These are phyloP conservation scores for Sebastes schlegelii DNA, from an alignment of 2,113 vertebrate genomes.

Conservation along the genomic window DNA sequence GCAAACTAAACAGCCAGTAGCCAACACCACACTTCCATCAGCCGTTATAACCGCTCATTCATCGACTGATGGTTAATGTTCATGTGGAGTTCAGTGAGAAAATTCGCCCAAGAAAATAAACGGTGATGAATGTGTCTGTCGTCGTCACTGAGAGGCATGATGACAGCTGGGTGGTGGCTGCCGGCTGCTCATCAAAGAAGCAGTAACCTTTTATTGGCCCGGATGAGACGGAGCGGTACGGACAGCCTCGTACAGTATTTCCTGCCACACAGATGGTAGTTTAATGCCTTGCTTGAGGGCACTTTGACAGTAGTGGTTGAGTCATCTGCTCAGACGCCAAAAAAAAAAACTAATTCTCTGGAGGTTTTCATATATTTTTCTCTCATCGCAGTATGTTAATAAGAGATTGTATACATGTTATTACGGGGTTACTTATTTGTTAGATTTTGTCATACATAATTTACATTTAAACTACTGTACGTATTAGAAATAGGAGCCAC, in stretches of 20 bases:
- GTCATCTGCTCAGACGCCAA: background rate
- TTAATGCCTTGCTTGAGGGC: slow-evolving; percentile 35
- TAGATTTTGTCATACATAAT: slow-evolving; percentile 64
- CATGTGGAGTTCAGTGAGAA: slow-evolving; percentile 16
- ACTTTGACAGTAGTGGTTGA: background rate
- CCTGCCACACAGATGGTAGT: background rate
- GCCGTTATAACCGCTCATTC: slow-evolving; percentile 11
- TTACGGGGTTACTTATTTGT: slow-evolving; percentile 63
- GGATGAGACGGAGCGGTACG: background rate
- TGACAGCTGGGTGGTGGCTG: slow-evolving; percentile 4
- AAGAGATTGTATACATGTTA: slow-evolving; percentile 71
- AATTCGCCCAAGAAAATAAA: slow-evolving; percentile 30
- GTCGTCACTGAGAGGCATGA: background rate
- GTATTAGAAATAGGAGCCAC: slow-evolving; percentile 77
- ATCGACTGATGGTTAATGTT: slow-evolving; percentile 24
- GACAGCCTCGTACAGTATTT: background rate
- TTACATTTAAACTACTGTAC: slow-evolving; percentile 66
- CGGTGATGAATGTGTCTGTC: slow-evolving; percentile 28
- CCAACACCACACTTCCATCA: background rate
- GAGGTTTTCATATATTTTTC: slow-evolving; percentile 42
- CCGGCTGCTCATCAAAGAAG: slow-evolving; percentile 16
- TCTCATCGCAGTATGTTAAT: slow-evolving; percentile 57
- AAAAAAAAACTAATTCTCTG: slow-evolving; percentile 35
- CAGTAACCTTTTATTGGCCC: slow-evolving; percentile 24
- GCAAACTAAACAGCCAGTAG: background rate